phyloP scores from a whole-genome alignment of 2,797 vertebrate genomes.

The Neosilurus mollespiculum region DNA sequence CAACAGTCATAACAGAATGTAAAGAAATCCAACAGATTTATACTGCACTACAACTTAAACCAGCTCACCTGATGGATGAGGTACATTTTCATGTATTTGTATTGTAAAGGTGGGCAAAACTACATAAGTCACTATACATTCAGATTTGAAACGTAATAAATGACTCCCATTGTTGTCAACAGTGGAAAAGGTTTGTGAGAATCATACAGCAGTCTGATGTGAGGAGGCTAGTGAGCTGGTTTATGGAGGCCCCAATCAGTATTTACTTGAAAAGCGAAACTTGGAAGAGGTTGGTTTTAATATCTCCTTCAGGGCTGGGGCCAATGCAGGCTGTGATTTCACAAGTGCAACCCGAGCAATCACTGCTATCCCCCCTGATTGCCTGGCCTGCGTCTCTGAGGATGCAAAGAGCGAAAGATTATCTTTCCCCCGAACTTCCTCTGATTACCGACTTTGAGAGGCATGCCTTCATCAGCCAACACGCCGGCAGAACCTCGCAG shows the following conservation, averaged over 20 bases:
- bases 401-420: constrained; percentile 75
- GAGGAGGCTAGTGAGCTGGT: constrained; percentile 53
- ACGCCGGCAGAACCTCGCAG: constrained; percentile 70
- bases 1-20: constrained; percentile 32
- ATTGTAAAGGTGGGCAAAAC: constrained; percentile 45
- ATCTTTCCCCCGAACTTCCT: constrained; percentile 78
- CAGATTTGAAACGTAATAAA: constrained; percentile 55
- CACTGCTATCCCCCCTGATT: constrained; percentile 66
- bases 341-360: constrained; percentile 67
- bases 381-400: constrained; percentile 68
- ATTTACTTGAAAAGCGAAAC: constrained; percentile 62
- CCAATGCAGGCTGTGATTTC: constrained; percentile 67
- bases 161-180: constrained; percentile 57
- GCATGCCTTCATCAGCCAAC: constrained; percentile 76
- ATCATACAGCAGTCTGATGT: constrained; percentile 52
- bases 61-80: constrained; percentile 13
- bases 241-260: constrained; percentile 64
- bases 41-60: constrained; percentile 25
- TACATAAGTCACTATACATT: constrained; percentile 54
- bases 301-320: constrained; percentile 64
- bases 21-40: constrained; percentile 40
- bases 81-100: constrained; percentile 43
- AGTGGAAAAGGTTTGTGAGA: constrained; percentile 44
- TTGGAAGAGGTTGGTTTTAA: constrained; percentile 61
- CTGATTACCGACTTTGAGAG: constrained; percentile 73